These are phyloP conservation scores for Nyctereutes procyonoides DNA, from an alignment of 2,113 vertebrate genomes.

Conservation along the genomic window DNA sequence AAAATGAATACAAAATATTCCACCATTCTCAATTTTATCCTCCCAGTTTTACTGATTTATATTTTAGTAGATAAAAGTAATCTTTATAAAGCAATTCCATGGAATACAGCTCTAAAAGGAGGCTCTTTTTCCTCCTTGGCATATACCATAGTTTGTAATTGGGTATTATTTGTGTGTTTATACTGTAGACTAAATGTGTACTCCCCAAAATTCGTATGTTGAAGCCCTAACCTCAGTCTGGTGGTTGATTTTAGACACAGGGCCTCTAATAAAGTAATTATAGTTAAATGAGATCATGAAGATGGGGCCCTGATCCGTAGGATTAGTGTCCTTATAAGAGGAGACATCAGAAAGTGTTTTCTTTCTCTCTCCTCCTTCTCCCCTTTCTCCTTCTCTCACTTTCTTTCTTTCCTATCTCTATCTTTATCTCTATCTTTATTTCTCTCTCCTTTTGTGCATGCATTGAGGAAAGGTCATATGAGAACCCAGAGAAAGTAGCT, in stretches of 20 bases:
- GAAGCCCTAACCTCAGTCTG: neutral
- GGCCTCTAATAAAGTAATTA: neutral
- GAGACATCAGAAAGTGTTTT: neutral
- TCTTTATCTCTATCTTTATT: neutral
- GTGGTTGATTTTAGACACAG: neutral
- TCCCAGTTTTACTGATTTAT: slow-evolving; percentile 4
- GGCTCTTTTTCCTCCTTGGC: neutral
- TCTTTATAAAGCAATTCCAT: neutral
- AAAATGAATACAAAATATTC: neutral
- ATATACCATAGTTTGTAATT: neutral
- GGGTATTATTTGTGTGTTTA: neutral
- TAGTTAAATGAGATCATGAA: neutral
- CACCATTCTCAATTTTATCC: neutral
- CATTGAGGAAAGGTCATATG: neutral
- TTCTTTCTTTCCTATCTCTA: no score
- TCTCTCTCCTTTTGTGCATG: neutral
- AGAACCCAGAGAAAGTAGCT: neutral
- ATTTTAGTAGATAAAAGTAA: neutral
- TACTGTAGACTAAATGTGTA: neutral
- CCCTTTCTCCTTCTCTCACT: rapidly evolving
- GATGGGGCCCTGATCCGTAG: neutral
- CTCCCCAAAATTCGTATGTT: neutral
- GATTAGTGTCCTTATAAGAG: neutral
- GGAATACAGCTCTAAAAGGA: neutral
- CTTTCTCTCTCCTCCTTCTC: rapidly evolving